Base-by-base conservation (phyloP, 2,888 invertebrate genomes). In the Biston stratarius region DNA sequence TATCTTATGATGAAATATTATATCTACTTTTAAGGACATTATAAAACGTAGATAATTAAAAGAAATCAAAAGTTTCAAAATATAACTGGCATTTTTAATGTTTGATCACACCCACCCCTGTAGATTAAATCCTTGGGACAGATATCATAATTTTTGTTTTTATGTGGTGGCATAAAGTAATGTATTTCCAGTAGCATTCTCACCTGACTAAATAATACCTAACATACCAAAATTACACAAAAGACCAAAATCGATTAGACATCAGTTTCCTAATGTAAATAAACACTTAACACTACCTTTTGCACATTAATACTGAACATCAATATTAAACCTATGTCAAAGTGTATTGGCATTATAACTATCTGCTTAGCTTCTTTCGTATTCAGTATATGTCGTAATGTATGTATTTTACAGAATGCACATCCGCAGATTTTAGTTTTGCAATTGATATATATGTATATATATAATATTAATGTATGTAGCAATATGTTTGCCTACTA, bases 1-100 rank as follows among this genome's bases (percentile, higher is more conserved):
- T 94, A 94, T 94, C 94, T 94, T 94, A 94, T 94, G 93, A 94
- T 94, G 91, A 92, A 90, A 94, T 94, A 94, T 75, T 94, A 94
- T 94, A 94, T 94, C 93, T 94, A 94, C 94, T 94, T 75, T 89
- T 94, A 94, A 94, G 94, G 91, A 94, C 94, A 94, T 94, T 94
- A 94, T 94, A 92, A 94, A 94, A 90, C 94, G 94, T 94, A 94
- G 94, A 94, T 94, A 94, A 94, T 94, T 94, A 94, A 94, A 94
- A 94, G 94, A 92, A 94, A 94, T 93, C 93, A 91, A 94, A 94
- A 94, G 89, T 90, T 93, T 94, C 87, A 94, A 94, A 92, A 92
- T 89, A 91, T 72, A 62, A 88, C 84, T 91, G 88, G 92, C 92
- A 93, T 93, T 94, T 94, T 94, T 92, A 93, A 92, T 94, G 87